Percentiles rank a stretch among this genome's conserved stretches.
Conservation (phyloP, 2,113 vertebrate genomes). For the Thunnus thynnus region DNA sequence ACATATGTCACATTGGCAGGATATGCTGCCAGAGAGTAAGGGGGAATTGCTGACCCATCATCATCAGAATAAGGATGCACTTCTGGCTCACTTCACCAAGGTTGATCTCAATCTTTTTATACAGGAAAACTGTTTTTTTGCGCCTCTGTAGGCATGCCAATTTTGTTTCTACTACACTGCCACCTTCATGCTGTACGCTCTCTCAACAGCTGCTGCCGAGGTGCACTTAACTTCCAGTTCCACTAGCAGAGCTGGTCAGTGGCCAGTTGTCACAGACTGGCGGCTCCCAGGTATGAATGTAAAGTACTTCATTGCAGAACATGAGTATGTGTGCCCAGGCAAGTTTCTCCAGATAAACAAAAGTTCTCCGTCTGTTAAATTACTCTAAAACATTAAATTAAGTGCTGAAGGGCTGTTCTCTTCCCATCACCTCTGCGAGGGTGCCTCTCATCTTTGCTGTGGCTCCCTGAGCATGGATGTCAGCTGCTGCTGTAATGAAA, state of each 20-base stretch:
- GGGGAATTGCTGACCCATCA: conserved; percentile 44
- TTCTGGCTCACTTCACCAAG: conserved; percentile 14
- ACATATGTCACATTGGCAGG: conserved; percentile 36
- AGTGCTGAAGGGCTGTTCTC: neutral
- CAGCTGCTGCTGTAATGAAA: conserved; percentile 66
- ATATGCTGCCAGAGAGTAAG: neutral
- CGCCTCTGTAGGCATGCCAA: neutral
- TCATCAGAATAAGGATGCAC: conserved; percentile 7
- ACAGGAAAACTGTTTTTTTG: neutral
- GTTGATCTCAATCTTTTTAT: conserved; percentile 24
- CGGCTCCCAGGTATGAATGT: conserved; percentile 22
- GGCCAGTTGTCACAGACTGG: conserved; percentile 32
- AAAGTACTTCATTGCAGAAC: conserved; percentile 2
- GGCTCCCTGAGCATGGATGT: conserved; percentile 31
- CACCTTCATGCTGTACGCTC: conserved; percentile 2
- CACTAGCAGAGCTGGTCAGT: conserved; percentile 20
- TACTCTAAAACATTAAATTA: conserved; percentile 28
- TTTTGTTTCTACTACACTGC: conserved; percentile 18
- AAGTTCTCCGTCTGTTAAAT: neutral
- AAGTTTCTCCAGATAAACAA: conserved; percentile 11
- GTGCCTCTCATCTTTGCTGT: conserved; percentile 22
- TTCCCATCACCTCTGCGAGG: conserved; percentile 17
- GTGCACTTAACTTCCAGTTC: conserved; percentile 22
- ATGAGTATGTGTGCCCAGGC: neutral
- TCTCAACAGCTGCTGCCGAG: conserved; percentile 38